Conservation (phyloP, 2,888 invertebrate genomes). For the Drosophila rubida region DNA sequence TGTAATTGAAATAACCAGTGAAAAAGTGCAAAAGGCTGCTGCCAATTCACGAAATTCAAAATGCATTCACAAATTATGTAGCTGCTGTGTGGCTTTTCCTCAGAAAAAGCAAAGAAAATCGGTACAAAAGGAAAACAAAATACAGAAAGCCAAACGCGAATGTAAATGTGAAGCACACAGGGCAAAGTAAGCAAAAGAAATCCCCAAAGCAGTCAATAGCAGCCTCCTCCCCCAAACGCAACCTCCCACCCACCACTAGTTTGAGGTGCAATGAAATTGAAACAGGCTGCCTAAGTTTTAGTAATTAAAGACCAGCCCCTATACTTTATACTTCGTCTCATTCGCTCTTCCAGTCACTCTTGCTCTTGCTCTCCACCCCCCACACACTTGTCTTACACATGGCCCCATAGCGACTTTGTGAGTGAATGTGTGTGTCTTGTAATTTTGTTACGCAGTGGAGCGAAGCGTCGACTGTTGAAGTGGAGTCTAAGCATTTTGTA, state of each 20-base stretch:
- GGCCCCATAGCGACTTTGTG: conserved; percentile 26
- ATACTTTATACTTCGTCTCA: conserved; percentile 3
- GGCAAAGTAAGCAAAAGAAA: conserved; percentile 66
- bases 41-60: conserved; percentile 30
- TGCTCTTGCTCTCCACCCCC: background rate
- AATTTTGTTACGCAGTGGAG: conserved; percentile 78
- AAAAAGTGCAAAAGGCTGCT: conserved; percentile 34
- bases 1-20: conserved; percentile 26
- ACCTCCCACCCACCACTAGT: conserved; percentile 23
- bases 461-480: conserved; percentile 59
- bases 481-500: conserved; percentile 66
- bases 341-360: background rate
- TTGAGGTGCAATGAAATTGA: conserved; percentile 56
- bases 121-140: conserved; percentile 64
- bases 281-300: conserved; percentile 51
- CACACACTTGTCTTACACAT: conserved; percentile 24
- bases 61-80: conserved; percentile 51
- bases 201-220: conserved; percentile 32
- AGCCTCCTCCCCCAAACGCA: background rate
- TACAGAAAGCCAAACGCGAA: conserved; percentile 68
- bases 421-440: conserved; percentile 54
- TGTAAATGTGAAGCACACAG: conserved; percentile 62
- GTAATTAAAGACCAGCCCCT: conserved; percentile 64
- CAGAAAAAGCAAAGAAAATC: conserved; percentile 56
- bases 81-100: conserved; percentile 36